Percentiles rank a stretch among this genome's conserved stretches.
These are phyloP conservation scores for Xylota sylvarum DNA, from an alignment of 2,888 invertebrate genomes.

Conservation along the genomic window DNA sequence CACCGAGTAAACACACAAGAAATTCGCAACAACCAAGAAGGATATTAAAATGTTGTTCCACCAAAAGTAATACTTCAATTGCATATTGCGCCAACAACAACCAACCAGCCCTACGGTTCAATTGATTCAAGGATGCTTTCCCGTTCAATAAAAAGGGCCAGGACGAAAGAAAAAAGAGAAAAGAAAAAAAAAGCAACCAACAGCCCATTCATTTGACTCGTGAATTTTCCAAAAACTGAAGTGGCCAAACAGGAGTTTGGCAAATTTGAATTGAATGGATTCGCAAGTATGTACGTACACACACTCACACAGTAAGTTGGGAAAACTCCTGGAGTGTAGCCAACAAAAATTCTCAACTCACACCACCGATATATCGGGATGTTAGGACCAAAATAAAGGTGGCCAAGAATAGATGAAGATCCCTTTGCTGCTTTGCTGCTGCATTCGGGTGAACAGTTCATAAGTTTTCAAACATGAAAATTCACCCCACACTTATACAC, in stretches of 20 bases:
- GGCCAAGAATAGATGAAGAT: conserved; percentile 55
- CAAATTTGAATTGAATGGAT: conserved; percentile 75
- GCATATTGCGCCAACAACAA: not conserved
- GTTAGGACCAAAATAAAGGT: conserved; percentile 28
- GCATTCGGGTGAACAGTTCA: conserved; percentile 64
- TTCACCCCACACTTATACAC: conserved; percentile 16
- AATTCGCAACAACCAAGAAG: conserved; percentile 21
- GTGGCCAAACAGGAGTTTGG: conserved; percentile 66
- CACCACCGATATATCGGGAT: not conserved
- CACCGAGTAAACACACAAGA: not conserved
- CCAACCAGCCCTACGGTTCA: conserved; percentile 39
- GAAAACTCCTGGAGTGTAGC: conserved; percentile 64
- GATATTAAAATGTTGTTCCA: conserved; percentile 64
- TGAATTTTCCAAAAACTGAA: conserved; percentile 48
- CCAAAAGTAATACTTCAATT: conserved; percentile 45
- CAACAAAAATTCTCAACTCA: conserved; percentile 38
- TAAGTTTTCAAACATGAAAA: conserved; percentile 67
- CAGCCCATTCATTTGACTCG: conserved; percentile 54
- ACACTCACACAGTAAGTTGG: conserved; percentile 21
- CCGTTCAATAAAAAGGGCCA: not conserved
- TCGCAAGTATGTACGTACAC: conserved; percentile 35
- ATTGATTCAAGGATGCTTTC: conserved; percentile 52
- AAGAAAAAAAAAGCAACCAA: not conserved
- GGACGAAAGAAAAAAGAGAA: not conserved
- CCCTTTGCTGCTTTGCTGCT: conserved; percentile 23